Evolutionary conservation across 2,113 vertebrate species (phyloP).

Genomic region (Pteropus alecto): DNA sequence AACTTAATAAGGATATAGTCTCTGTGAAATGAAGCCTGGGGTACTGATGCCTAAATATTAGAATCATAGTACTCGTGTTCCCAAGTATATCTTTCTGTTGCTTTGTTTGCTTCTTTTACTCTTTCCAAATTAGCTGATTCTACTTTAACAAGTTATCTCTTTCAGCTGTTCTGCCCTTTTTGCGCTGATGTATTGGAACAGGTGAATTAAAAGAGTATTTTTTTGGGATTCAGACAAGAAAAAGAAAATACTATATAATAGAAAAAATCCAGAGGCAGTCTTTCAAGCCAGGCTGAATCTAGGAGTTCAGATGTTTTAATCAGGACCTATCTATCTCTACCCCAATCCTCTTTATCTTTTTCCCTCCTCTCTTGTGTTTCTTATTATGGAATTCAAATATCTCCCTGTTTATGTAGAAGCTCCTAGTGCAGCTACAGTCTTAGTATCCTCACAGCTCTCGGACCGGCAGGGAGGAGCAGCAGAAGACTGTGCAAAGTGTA

Average conservation of each 20-base stretch:
- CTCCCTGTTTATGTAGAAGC: not conserved
- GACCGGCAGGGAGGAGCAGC: not conserved
- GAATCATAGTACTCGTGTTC: not conserved
- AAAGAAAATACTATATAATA: not conserved
- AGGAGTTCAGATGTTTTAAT: not conserved
- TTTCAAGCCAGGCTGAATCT: not conserved
- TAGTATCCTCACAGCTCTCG: not conserved
- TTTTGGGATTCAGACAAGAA: not conserved
- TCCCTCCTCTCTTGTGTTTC: not conserved
- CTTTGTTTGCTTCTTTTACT: not conserved
- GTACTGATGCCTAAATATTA: not conserved
- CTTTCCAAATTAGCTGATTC: not conserved
- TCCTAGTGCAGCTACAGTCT: not conserved
- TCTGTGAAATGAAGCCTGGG: not conserved
- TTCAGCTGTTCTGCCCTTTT: not conserved
- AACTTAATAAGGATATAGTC: not conserved
- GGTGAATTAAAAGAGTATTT: not conserved
- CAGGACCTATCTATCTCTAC: not conserved
- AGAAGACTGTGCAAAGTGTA: not conserved
- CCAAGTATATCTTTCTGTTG: not conserved
- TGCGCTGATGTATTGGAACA: not conserved
- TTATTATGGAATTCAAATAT: not conserved
- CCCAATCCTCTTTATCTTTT: not conserved
- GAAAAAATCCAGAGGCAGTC: not conserved
- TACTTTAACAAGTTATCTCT: not conserved